A percentile compares a stretch with the other conserved stretches of the same genome.
phyloP scores from a whole-genome alignment of 2,113 vertebrate species.

The Australoheros scitulus region DNA sequence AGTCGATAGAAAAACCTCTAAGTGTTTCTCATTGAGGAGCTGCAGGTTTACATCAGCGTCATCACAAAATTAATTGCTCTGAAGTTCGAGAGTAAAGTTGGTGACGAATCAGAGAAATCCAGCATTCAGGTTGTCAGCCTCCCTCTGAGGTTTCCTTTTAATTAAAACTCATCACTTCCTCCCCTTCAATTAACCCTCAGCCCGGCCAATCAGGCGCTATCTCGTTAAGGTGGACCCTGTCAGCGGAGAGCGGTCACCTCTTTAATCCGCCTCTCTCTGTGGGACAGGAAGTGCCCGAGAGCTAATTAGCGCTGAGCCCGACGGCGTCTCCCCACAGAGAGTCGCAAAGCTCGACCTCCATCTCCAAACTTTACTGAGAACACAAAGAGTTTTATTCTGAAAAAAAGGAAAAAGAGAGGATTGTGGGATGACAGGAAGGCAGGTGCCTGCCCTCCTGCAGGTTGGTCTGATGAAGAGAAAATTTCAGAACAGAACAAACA shows the following conservation, averaged over 20 bases:
- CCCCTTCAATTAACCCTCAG: constrained; percentile 62
- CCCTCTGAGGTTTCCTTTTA: constrained; percentile 39
- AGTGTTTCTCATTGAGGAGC: background rate
- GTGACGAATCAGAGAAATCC: background rate
- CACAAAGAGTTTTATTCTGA: constrained; percentile 1
- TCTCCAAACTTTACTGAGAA: constrained; percentile 17
- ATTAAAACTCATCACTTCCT: constrained; percentile 51
- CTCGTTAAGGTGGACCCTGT: constrained; percentile 43
- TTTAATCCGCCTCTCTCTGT: constrained; percentile 47
- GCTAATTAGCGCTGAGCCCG: constrained; percentile 54
- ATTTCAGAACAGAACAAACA: background rate
- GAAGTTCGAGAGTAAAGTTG: constrained; percentile 4
- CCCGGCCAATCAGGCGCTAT: constrained; percentile 61
- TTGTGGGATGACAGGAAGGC: constrained; percentile 9
- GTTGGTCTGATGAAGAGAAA: background rate
- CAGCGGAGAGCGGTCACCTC: constrained; percentile 39
- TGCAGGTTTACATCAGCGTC: background rate
- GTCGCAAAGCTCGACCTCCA: constrained; percentile 33
- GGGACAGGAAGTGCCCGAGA: constrained; percentile 45
- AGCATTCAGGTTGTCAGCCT: background rate
- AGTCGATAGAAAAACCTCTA: background rate
- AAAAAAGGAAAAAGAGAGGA: background rate
- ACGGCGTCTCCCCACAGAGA: constrained; percentile 13
- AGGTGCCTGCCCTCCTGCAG: background rate
- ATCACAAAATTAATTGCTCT: background rate